Conservation (phyloP, 2,888 invertebrate species). For the Acleris cristana region DNA sequence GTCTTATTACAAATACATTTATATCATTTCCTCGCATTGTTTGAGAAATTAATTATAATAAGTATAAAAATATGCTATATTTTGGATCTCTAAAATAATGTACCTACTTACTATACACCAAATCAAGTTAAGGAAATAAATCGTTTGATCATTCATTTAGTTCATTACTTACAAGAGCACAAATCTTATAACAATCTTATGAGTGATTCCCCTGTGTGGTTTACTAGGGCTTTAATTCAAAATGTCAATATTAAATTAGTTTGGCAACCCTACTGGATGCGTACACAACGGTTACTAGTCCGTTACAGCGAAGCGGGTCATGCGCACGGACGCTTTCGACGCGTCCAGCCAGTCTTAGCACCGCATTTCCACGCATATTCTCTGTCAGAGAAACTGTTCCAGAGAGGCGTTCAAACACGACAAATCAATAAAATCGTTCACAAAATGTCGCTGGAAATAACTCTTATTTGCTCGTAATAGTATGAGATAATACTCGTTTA, state of each 20-base stretch:
- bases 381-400: slow-evolving; percentile 6
- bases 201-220: not conserved
- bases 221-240: too few species aligned
- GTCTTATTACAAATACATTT: too few species aligned
- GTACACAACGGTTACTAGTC: slow-evolving; percentile 46
- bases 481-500: not conserved
- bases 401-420: not conserved
- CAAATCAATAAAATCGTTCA: not conserved
- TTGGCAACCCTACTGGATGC: slow-evolving; percentile 29
- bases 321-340: slow-evolving; percentile 54
- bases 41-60: too few species aligned
- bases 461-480: not conserved
- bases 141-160: too few species aligned
- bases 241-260: slow-evolving; percentile 11
- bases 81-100: too few species aligned
- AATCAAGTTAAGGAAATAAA: too few species aligned
- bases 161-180: too few species aligned
- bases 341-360: slow-evolving; percentile 65
- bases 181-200: not conserved
- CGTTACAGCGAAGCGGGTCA: slow-evolving; percentile 76
- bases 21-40: too few species aligned
- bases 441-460: not conserved
- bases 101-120: too few species aligned
- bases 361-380: slow-evolving; percentile 56
- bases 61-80: too few species aligned